Evolutionary conservation across 35 echinoderm and acorn worm genomes (phyloP).

Genomic region (Holothuria glaberrima): DNA sequence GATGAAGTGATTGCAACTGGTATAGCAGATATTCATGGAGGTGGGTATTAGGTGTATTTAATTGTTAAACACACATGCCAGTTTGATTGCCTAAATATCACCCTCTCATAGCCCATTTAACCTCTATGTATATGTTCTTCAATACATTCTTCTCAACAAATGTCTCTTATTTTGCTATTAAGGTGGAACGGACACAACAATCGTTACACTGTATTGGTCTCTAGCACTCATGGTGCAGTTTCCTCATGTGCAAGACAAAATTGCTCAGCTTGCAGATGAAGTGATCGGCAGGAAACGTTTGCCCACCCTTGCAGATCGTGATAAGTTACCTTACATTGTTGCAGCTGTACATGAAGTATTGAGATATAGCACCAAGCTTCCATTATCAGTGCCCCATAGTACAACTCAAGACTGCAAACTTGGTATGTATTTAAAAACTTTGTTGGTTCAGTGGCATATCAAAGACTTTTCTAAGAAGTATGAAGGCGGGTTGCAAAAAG

Average conservation of each 20-base stretch:
- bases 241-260: conserved; percentile 21
- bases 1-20: conserved; percentile 13
- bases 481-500: no score
- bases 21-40: conserved; percentile 3
- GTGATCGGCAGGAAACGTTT: neutral
- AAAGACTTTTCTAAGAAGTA: no score
- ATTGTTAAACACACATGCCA: no score
- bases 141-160: no score
- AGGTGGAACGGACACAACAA: conserved; percentile 9
- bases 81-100: no score
- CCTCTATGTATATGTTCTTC: no score
- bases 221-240: neutral
- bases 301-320: conserved; percentile 13
- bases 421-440: neutral
- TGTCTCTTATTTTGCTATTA: neutral
- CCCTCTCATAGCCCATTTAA: no score
- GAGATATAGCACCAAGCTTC: neutral
- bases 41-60: neutral
- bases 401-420: neutral
- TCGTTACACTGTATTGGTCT: neutral
- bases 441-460: no score
- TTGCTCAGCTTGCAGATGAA: neutral
- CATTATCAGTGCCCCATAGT: neutral
- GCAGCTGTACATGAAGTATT: conserved; percentile 19
- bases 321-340: neutral